Evolutionary conservation across 2,888 invertebrate genomes (phyloP), one percentile per base, ranked within the genome.

Genomic region (Omphaloscelis lunosa): DNA sequence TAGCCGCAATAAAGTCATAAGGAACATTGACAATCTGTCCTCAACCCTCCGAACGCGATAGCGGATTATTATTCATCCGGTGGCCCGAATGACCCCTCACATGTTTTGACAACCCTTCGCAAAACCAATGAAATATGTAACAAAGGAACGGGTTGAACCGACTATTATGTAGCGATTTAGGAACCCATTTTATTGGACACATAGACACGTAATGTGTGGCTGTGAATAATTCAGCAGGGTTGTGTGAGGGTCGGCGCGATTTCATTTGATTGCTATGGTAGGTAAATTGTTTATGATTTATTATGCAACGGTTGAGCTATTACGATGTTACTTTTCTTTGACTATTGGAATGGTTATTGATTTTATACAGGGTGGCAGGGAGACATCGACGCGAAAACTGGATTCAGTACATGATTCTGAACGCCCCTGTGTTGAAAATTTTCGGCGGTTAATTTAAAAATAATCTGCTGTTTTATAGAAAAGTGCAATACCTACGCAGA

Each of bases 71-170:
- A 89, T 89, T 90, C 90, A 89, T 83, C 83, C 84, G 74, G 85
- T 92, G 92, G 92, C 90, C 89, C 83, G 69, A 90, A 88, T 91
- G 91, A 93, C 94, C 95, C 95, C 89, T 92, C 91, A 86, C 88
- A 85, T 89, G 90, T 92, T 92, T 90, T 90, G 92, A 91, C 93
- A 92, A 91, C 93, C 93, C 92, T 92, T 90, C 89, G 89, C 88
- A 79, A 91, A 90, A 90, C 92, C 94, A 93, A 94, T 95, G 94
- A 93, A 95, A 95, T 94, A 95, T 95, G 92, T 92, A 94, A 95
- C 95, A 95, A 95, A 95, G 91, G 86, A 94, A 93, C 94, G 92
- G 92, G 94, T 94, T 93, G 89, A 82, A 87, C 88, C 87, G 80
- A 74, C 90, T 89, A 93, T 92, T 93, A 93, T 91, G 90, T 90